A percentile compares a stretch with the other conserved stretches of the same genome.
These are phyloP conservation scores for Lamellibrachia satsuma DNA, from an alignment of 2,888 invertebrate species.

Conservation along the genomic window DNA sequence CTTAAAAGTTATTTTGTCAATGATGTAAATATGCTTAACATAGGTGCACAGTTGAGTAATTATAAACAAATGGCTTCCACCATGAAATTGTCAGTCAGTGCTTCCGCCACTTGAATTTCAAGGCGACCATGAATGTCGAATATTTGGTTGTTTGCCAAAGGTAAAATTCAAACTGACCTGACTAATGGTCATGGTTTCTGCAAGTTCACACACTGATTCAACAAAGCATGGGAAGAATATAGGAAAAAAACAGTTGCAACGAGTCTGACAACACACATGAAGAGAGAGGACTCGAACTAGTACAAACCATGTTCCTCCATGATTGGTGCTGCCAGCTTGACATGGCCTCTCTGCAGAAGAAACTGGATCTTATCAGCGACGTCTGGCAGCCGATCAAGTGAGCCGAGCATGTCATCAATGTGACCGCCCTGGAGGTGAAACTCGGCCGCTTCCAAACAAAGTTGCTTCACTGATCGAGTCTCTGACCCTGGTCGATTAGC, in stretches of 20 bases:
- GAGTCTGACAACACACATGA: not conserved
- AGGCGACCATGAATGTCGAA: too few species aligned
- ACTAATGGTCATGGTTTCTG: too few species aligned
- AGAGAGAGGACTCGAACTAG: not conserved
- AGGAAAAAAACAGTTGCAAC: too few species aligned
- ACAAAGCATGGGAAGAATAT: too few species aligned
- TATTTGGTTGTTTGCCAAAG: too few species aligned
- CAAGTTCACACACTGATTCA: too few species aligned
- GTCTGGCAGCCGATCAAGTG: slow-evolving; percentile 45
- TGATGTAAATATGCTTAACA: not conserved
- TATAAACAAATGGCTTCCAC: too few species aligned
- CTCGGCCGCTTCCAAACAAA: slow-evolving; percentile 48
- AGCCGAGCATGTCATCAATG: slow-evolving; percentile 45
- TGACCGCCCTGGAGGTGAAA: slow-evolving; percentile 44
- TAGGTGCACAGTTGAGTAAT: too few species aligned
- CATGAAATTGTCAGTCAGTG: too few species aligned
- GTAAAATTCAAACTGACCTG: too few species aligned
- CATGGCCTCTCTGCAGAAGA: slow-evolving; percentile 44
- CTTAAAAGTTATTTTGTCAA: not conserved
- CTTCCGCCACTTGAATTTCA: too few species aligned
- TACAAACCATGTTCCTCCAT: slow-evolving; percentile 43
- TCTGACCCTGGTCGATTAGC: slow-evolving; percentile 43
- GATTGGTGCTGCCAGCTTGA: slow-evolving; percentile 44
- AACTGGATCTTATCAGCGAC: slow-evolving; percentile 46
- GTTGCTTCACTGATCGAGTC: slow-evolving; percentile 44